A percentile compares a stretch with the other conserved stretches of the same genome.
These are phyloP conservation scores for Lucilia sericata DNA, from an alignment of 1,140 invertebrate genomes.

Conservation along the genomic window DNA sequence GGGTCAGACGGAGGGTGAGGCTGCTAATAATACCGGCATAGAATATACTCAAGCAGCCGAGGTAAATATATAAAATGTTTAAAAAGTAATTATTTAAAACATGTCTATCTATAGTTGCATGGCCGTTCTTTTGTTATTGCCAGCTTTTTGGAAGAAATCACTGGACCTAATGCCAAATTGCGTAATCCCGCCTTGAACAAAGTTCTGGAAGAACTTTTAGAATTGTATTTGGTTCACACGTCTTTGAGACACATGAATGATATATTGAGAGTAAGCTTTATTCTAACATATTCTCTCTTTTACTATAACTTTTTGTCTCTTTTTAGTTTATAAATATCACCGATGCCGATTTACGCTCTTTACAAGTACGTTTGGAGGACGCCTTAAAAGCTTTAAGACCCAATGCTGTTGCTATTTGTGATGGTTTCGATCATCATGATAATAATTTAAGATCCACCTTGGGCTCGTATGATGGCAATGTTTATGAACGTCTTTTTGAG, in stretches of 20 bases:
- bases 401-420: conserved; percentile 87
- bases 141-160: conserved; percentile 74
- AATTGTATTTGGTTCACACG: conserved; percentile 83
- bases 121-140: conserved; percentile 81
- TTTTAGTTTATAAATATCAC: conserved; percentile 76
- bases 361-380: conserved; percentile 77
- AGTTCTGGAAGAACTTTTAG: conserved; percentile 78
- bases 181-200: conserved; percentile 69
- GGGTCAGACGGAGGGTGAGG: conserved; percentile 78
- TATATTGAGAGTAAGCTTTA: conserved; percentile 77
- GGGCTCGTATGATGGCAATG: conserved; percentile 88
- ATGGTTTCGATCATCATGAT: conserved; percentile 88
- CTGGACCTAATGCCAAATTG: conserved; percentile 69
- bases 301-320: not conserved
- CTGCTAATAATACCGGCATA: conserved; percentile 89
- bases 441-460: conserved; percentile 82
- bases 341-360: conserved; percentile 71
- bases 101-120: conserved; percentile 69
- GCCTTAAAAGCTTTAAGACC: conserved; percentile 77
- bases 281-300: not conserved
- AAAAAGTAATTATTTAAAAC: too few relatives aligned
- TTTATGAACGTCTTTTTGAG: conserved; percentile 86
- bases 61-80: conserved; percentile 58
- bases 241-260: conserved; percentile 79
- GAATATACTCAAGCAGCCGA: conserved; percentile 82